Evolutionary conservation across 2,797 vertebrate genomes (phyloP), one percentile per base, ranked within the genome.

Genomic region (Acanthopagrus latus): DNA sequence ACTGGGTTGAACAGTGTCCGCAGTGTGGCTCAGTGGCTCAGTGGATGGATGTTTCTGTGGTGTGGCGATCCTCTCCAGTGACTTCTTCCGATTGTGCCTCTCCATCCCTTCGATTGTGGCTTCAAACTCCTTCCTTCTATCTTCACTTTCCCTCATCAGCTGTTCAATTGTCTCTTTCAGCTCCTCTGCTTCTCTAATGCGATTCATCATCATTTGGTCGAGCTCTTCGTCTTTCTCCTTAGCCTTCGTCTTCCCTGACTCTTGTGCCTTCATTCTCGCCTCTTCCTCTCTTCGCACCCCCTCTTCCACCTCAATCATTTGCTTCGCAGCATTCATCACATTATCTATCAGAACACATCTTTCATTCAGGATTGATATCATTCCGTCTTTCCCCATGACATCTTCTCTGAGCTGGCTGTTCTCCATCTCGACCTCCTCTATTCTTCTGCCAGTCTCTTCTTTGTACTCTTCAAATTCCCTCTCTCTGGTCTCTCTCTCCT

Each of bases 121-220:
- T 43, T 87, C 56, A 56, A 88, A 38, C 41, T 74, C 51, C 41
- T 64, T 78, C 41, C 81, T 84, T 57, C 27, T 56, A 3, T 78
- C 55, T 44, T 83, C 27, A 2, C 85, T 78, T 78, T 78, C 66
- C 65, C 46, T 78, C 69, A 43, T 76, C 27, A 87, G 68, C 33
- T 59, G 51, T 23, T 75, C 29, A 5, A 60, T 74, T 18, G 59
- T 57, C 6, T 73, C 74, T 81, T 76, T 47, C 18, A 85, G 74
- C 67, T 81, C 51, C 20, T 50, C n/a, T 3, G 64, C 48, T 69
- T 86, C 67, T 63, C 14, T 58, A 62, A 55, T 59, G 38, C 73
- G 81, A 55, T 79, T 64, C 21, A 2, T 51, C 60, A 70, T 54
- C 64, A 55, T 76, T 23, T 76, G 66, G 2, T 71, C 41, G 18